phyloP scores from a whole-genome alignment of 1,140 invertebrate species.

The Diorhabda carinulata region DNA sequence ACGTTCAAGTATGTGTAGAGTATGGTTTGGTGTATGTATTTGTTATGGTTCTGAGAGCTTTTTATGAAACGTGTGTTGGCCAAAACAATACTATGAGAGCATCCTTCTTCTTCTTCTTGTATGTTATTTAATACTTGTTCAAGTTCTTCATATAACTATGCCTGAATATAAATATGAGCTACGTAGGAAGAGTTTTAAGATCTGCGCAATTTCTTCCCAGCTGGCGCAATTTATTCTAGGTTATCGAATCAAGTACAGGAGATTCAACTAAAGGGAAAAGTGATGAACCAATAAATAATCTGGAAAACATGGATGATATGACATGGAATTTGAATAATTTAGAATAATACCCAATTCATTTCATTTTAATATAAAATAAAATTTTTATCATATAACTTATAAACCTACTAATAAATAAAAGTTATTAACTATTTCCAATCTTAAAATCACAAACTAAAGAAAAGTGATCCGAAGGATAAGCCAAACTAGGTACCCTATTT shows the following conservation, averaged over 20 bases:
- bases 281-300: neutral
- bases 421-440: conserved; percentile 17
- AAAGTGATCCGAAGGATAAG: conserved; percentile 78
- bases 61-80: no score
- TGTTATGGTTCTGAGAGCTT: no score
- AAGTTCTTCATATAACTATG: no score
- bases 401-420: conserved; percentile 11
- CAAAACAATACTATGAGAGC: no score
- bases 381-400: neutral
- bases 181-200: neutral
- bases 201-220: neutral
- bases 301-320: neutral
- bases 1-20: no score
- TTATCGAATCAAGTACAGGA: neutral
- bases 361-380: conserved; percentile 3
- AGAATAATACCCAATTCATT: neutral
- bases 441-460: conserved; percentile 69
- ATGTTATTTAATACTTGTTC: no score
- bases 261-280: neutral
- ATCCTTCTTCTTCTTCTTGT: no score
- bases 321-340: neutral
- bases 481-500: conserved; percentile 62
- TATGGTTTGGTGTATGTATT: no score
- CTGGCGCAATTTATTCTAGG: neutral
- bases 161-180: no score